Conservation (phyloP, 1,140 invertebrate genomes). For the Cephus cinctus region DNA sequence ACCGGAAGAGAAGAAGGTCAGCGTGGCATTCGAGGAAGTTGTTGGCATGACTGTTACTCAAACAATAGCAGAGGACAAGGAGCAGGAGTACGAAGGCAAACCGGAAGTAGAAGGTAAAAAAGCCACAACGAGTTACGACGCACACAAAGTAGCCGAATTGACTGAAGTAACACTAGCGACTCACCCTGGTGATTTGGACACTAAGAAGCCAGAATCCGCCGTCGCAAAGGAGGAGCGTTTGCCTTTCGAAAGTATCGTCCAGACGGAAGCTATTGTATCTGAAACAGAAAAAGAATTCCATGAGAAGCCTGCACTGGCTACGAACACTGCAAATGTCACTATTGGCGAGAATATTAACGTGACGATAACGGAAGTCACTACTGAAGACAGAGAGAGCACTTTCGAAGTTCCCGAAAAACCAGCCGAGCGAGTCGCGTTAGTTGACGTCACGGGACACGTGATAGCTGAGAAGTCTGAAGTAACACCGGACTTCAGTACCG, state of each 20-base stretch:
- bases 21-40: conserved; percentile 48
- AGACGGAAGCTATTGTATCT: conserved; percentile 51
- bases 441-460: conserved; percentile 46
- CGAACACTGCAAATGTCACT: conserved; percentile 44
- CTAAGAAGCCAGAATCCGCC: conserved; percentile 26
- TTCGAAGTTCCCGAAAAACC: conserved; percentile 40
- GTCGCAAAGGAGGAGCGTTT: conserved; percentile 50
- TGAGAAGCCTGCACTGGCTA: conserved; percentile 33
- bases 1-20: conserved; percentile 49
- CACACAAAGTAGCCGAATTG: conserved; percentile 51
- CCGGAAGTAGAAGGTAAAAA: conserved; percentile 36
- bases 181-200: conserved; percentile 36
- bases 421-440: conserved; percentile 35
- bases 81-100: conserved; percentile 44
- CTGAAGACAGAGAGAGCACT: conserved; percentile 55
- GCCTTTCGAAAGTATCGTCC: conserved; percentile 55
- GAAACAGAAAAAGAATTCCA: conserved; percentile 56
- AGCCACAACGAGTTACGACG: conserved; percentile 42
- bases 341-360: conserved; percentile 51
- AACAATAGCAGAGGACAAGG: conserved; percentile 51
- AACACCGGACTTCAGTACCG: conserved; percentile 39
- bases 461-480: conserved; percentile 54
- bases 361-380: conserved; percentile 50
- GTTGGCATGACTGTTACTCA: conserved; percentile 48
- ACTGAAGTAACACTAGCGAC: conserved; percentile 48